Evolutionary conservation across 2,888 invertebrate species (phyloP).

Genomic region (Candidula unifasciata): DNA sequence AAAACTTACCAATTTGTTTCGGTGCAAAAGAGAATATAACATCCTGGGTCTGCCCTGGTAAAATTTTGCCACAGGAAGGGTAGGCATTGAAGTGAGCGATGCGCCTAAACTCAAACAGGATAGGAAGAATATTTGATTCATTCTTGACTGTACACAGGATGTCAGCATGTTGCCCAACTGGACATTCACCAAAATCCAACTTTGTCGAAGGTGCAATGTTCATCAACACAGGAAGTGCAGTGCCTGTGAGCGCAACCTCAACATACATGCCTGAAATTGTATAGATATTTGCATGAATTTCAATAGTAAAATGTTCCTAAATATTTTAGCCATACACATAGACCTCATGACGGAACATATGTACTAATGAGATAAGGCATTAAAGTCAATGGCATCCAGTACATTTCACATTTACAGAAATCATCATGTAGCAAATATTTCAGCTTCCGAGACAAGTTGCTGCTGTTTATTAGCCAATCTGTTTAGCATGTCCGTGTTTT

Average conservation of each 20-base stretch:
- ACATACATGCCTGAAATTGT: conserved; percentile 61
- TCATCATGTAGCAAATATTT: too few species aligned
- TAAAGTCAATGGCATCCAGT: too few species aligned
- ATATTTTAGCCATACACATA: background rate
- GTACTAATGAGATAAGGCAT: too few species aligned
- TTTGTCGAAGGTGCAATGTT: conserved; percentile 70
- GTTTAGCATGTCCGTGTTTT: too few species aligned
- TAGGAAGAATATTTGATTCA: conserved; percentile 71
- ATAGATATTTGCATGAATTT: background rate
- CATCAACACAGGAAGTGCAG: conserved; percentile 76
- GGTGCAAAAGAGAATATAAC: conserved; percentile 77
- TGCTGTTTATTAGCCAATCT: too few species aligned
- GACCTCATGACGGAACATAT: too few species aligned
- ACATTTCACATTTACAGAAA: too few species aligned
- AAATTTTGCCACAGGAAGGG: conserved; percentile 74
- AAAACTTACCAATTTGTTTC: conserved; percentile 75
- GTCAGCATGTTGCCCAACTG: conserved; percentile 74
- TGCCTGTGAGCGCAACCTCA: conserved; percentile 77
- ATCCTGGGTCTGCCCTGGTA: conserved; percentile 72
- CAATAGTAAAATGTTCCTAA: background rate
- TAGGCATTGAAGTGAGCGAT: conserved; percentile 76
- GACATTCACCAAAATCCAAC: conserved; percentile 76
- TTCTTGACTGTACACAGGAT: conserved; percentile 73
- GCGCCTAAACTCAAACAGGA: conserved; percentile 73
- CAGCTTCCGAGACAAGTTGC: too few species aligned